Evolutionary conservation across 2,888 invertebrate species (phyloP), one percentile per base, ranked within the genome.

Genomic region (Leistus spinibarbis): DNA sequence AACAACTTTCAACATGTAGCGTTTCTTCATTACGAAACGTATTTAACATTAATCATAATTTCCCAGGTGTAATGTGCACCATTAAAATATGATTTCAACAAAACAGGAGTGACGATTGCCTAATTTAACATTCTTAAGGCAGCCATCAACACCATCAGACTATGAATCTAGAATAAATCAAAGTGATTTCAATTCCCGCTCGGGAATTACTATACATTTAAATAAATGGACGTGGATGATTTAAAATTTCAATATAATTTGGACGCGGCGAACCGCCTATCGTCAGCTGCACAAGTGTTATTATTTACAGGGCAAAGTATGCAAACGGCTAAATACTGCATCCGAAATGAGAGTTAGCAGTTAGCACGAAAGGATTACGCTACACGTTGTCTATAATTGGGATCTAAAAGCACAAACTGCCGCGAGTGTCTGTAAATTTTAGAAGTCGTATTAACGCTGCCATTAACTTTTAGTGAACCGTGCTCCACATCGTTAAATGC

Each of bases 301-400:
- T 60, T 60, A 60, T 60, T 60, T 60, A 60, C 22, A 20, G 9
- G 19, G 17, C 22, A 60, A 60, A 60, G 10, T 60, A 60, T 60
- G 7, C 17, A 13, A 20, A 60, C 22, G 22, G 22, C 19, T 60
- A 60, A 60, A 60, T 20, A 20, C 60, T 23, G 40, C 22, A 22
- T 27, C 70, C 70, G 70, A 63, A 70, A 63, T 63, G 5, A 23
- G 63, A 40, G n/a, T n/a, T 16, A 22, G 20, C 53, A 64, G 54
- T 71, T 23, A 64, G 40, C 69, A 69, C 22, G 60, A 57, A 17
- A 40, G 53, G 24, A 70, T 53, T 53, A 27, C 40, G 17, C 20
- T n/a, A n/a, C n/a, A 40, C 22, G 56, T 72, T 72, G 72, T 72
- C 72, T 72, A 65, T 72, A 72, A 72, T 72, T 72, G 72, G 62